These are phyloP conservation scores for Centruroides sculpturatus DNA, from an alignment of 1,140 invertebrate genomes.

Conservation along the genomic window DNA sequence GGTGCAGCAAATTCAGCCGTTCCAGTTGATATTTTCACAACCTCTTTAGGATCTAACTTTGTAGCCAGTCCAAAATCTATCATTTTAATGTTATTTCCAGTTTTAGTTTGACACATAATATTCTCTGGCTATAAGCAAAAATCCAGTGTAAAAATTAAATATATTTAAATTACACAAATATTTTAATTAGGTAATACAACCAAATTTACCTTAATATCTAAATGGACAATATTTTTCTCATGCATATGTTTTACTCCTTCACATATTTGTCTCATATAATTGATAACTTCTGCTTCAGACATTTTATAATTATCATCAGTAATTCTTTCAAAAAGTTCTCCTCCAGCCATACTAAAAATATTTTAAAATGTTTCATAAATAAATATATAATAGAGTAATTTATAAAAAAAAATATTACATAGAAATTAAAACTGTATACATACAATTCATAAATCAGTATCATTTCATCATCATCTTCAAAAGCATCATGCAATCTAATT, in stretches of 20 bases:
- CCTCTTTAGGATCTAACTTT: slow-evolving; percentile 92
- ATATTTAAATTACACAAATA: not conserved
- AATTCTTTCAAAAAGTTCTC: slow-evolving; percentile 95
- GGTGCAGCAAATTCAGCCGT: slow-evolving; percentile 99
- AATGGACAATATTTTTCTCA: slow-evolving; percentile 96
- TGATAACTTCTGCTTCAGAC: slow-evolving; percentile 98
- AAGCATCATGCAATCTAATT: slow-evolving; percentile 96
- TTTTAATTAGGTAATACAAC: too few species aligned
- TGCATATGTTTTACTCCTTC: slow-evolving; percentile 98
- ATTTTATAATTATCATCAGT: slow-evolving; percentile 94
- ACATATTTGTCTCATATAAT: slow-evolving; percentile 98
- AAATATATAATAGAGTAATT: not conserved
- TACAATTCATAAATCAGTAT: slow-evolving; percentile 92
- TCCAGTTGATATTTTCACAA: slow-evolving; percentile 97
- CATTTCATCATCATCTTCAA: slow-evolving; percentile 99
- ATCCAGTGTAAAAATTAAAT: not conserved
- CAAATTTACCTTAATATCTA: slow-evolving; percentile 41
- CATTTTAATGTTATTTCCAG: slow-evolving; percentile 84
- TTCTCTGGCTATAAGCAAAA: slow-evolving; percentile 64
- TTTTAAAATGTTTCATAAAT: not conserved
- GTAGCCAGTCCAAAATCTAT: slow-evolving; percentile 98
- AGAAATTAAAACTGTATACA: not conserved
- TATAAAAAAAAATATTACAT: not conserved
- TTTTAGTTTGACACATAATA: slow-evolving; percentile 96
- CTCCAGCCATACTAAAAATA: slow-evolving; percentile 59